Evolutionary conservation across 64 coral and sea anemone genomes (phyloP).

Genomic region (Pachyseris speciosa): DNA sequence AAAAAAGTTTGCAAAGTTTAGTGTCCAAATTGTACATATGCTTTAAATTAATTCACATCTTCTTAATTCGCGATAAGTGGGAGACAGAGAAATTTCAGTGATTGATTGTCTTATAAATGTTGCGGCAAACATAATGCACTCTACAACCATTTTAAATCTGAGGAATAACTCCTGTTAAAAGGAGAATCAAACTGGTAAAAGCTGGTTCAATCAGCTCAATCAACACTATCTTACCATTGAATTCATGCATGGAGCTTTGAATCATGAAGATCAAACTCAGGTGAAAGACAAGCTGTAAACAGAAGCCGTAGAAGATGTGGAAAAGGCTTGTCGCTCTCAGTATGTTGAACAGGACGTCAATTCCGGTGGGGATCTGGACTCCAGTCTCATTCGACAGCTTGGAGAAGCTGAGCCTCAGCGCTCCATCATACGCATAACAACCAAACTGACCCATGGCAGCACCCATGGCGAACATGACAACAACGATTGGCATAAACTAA

Average conservation of each 20-base stretch:
- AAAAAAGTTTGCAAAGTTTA: too few relatives aligned
- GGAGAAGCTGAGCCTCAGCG: conserved; percentile 74
- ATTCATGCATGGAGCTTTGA: conserved; percentile 91
- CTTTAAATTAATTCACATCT: too few relatives aligned
- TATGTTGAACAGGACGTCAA: conserved; percentile 78
- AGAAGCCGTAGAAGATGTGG: conserved; percentile 91
- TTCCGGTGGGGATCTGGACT: conserved; percentile 48
- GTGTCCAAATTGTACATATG: too few relatives aligned
- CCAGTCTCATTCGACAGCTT: conserved; percentile 7
- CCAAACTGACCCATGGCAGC: conserved; percentile 90
- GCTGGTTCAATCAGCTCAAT: too few relatives aligned
- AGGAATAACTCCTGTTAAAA: too few relatives aligned
- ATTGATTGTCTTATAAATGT: too few relatives aligned
- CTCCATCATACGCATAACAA: conserved; percentile 81
- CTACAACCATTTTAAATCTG: too few relatives aligned
- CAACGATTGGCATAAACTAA: conserved; percentile 76
- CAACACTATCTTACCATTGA: conserved; percentile 88
- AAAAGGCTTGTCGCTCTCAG: conserved; percentile 86
- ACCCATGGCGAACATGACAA: conserved; percentile 79
- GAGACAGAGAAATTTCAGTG: too few relatives aligned
- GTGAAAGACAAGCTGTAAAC: conserved; percentile 77
- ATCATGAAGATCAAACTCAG: conserved; percentile 90
- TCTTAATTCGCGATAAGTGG: too few relatives aligned
- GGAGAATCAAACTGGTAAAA: too few relatives aligned
- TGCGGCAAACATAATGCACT: too few relatives aligned